These are phyloP conservation scores for Mamestra brassicae DNA, from an alignment of 2,888 invertebrate genomes.

Conservation along the genomic window DNA sequence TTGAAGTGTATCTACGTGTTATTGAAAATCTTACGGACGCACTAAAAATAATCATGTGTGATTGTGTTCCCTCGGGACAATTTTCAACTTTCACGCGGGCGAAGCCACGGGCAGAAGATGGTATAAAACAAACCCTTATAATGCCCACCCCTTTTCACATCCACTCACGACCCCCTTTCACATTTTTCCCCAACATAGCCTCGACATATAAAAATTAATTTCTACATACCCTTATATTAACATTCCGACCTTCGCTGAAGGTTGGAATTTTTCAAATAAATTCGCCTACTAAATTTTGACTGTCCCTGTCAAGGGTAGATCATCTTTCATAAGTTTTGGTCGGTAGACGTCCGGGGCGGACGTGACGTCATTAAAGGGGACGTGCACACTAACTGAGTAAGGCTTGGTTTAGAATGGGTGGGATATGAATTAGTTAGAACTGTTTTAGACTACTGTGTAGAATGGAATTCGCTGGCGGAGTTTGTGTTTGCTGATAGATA, in stretches of 20 bases:
- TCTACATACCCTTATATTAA: slow-evolving; percentile 49
- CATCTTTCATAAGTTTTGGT: slow-evolving; percentile 74
- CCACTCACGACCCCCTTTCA: background rate
- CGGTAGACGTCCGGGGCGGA: slow-evolving; percentile 68
- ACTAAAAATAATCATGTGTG: no score
- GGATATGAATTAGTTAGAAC: background rate
- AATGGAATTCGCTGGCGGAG: no score
- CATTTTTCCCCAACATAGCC: slow-evolving; percentile 29
- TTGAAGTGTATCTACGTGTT: no score
- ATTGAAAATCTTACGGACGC: no score
- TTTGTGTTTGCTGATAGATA: no score
- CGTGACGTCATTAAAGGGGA: slow-evolving; percentile 72
- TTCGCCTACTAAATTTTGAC: slow-evolving; percentile 65
- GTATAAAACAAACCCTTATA: background rate
- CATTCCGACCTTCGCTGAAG: slow-evolving; percentile 48
- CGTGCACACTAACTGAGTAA: slow-evolving; percentile 68
- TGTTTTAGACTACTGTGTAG: background rate
- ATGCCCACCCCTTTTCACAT: background rate
- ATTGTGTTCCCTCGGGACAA: background rate
- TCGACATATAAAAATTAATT: slow-evolving; percentile 48
- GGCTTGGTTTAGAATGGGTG: slow-evolving; percentile 32
- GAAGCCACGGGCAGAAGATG: background rate
- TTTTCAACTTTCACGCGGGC: background rate
- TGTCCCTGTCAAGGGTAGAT: slow-evolving; percentile 64
- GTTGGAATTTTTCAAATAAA: slow-evolving; percentile 67